Percentiles rank a stretch among this genome's conserved stretches.
These are phyloP conservation scores for Rhagoletis pomonella DNA, from an alignment of 1,140 invertebrate species.

Conservation along the genomic window DNA sequence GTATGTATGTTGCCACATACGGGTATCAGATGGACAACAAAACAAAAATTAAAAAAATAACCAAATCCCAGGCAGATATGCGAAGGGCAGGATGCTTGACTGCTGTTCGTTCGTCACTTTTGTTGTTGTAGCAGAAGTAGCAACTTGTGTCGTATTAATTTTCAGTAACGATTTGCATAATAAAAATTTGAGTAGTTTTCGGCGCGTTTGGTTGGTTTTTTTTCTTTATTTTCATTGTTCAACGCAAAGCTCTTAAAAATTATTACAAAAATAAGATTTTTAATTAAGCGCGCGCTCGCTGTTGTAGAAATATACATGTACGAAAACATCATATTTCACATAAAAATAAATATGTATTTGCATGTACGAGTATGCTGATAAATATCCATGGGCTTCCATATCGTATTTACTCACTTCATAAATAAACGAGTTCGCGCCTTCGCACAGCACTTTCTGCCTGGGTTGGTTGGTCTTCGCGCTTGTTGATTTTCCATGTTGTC, in stretches of 20 bases:
- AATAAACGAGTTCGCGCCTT: conserved; percentile 22
- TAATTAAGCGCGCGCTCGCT: conserved; percentile 36
- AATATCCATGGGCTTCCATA: not conserved
- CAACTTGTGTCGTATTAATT: conserved; percentile 11
- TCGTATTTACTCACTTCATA: not conserved
- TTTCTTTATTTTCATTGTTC: not conserved
- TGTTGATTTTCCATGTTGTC: conserved; percentile 25
- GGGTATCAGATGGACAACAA: too few species aligned
- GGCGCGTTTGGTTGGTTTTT: not conserved
- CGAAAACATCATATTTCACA: conserved; percentile 10
- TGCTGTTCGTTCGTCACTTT: not conserved
- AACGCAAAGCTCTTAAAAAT: conserved; percentile 21
- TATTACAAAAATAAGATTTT: conserved; percentile 15
- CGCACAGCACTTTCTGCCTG: conserved; percentile 1
- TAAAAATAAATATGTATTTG: not conserved
- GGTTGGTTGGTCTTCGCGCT: not conserved
- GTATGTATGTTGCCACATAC: not conserved
- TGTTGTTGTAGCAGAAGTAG: not conserved
- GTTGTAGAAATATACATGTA: not conserved
- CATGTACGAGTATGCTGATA: not conserved
- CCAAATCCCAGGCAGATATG: not conserved
- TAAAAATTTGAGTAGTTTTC: conserved; percentile 14
- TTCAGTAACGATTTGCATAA: conserved; percentile 36
- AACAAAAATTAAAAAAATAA: not conserved
- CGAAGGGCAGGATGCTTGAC: conserved; percentile 21